A percentile compares a stretch with the other conserved stretches of the same genome.
These are phyloP conservation scores for Portunus trituberculatus DNA, from an alignment of 1,140 invertebrate genomes.

Conservation along the genomic window DNA sequence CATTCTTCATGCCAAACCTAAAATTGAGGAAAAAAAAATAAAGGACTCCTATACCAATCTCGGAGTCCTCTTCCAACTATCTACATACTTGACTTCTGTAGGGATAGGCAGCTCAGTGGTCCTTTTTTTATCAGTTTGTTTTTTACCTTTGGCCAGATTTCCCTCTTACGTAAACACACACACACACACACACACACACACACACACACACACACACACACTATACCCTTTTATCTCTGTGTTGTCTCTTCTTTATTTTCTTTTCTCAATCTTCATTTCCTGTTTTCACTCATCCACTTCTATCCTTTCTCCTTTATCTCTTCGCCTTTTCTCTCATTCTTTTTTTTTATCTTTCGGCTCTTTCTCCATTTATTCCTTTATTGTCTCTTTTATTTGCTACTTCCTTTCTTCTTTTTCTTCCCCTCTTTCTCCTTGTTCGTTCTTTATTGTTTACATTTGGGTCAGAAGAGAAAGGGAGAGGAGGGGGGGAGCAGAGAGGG, in stretches of 20 bases:
- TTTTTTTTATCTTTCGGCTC: background rate
- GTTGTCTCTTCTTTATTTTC: background rate
- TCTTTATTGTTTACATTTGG: background rate
- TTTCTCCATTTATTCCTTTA: background rate
- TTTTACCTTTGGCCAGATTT: no score
- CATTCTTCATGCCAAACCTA: background rate
- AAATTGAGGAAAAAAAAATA: background rate
- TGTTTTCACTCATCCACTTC: background rate
- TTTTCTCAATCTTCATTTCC: background rate
- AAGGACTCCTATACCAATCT: no score
- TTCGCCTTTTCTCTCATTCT: background rate
- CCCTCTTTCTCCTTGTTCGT: background rate
- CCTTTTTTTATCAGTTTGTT: no score
- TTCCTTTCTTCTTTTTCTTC: background rate
- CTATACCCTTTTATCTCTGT: no score
- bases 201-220: no score
- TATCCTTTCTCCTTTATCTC: background rate
- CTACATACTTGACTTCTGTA: no score
- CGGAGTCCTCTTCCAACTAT: no score
- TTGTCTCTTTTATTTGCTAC: background rate
- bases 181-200: background rate
- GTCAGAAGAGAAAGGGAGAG: background rate
- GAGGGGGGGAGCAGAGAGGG: no score
- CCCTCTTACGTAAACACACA: background rate
- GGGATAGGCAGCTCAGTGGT: no score